Evolutionary conservation across 1,140 invertebrate species (phyloP), one percentile per base, ranked within the genome.

Genomic region (Macrosteles quadrilineatus): DNA sequence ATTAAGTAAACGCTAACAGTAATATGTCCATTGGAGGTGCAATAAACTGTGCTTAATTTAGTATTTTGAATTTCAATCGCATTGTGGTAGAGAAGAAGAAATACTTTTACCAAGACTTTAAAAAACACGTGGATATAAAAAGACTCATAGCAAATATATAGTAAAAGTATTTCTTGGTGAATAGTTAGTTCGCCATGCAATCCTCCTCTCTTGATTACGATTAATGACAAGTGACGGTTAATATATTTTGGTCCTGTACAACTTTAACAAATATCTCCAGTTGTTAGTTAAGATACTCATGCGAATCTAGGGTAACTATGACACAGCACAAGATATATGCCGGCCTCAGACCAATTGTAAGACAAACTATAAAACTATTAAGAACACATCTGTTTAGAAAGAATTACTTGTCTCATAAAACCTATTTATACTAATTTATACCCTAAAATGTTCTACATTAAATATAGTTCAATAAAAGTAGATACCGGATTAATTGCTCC

Each of bases 361-460:
- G 55, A 59, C 55, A 59, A 59, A 59, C 55, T 59, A 59, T 25
- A 27, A 50, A 59, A 59, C 55, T 59, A 59, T 27, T 59, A 59
- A 59, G 55, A 59, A 59, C 55, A 59, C 55, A 27, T 59, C 55
- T 59, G 55, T 25, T 59, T 30, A 59, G 55, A 59, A 59, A 50
- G 47, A 50, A 50, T 19, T 4, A 50, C 47, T 50, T 25, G 21
- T 59, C 55, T 59, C 55, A 30, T 59, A 59, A 59, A 59, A 59
- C 55, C 55, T 59, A 59, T 59, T 59, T 59, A 59, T 59, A 59
- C 55, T 59, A 59, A 59, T 59, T 25, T 27, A 59, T 59, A 59
- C 55, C 55, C 55, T 59, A 59, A 59, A 59, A 4, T 59, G 25
- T 25, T 25, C 55, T 59, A 59, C 55, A 59, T 59, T 59, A 27